A percentile compares a stretch with the other conserved stretches of the same genome.
These are phyloP conservation scores for Synergus japonicus DNA, from an alignment of 2,888 invertebrate genomes.

Conservation along the genomic window DNA sequence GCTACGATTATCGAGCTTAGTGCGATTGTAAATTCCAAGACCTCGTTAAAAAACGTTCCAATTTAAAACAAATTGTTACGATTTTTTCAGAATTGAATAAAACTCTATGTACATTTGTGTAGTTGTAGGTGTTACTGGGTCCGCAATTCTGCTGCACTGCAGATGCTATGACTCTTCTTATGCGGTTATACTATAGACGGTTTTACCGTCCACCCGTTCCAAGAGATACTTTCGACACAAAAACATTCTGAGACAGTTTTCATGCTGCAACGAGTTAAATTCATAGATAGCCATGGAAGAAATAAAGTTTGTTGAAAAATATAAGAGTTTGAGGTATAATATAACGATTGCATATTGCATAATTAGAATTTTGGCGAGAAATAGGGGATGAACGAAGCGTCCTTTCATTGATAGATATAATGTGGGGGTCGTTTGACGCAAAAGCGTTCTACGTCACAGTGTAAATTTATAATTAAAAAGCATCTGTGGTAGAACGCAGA, in stretches of 20 bases:
- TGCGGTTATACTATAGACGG: conserved; percentile 54
- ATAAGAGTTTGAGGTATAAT: background rate
- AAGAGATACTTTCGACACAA: background rate
- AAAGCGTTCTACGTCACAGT: conserved; percentile 35
- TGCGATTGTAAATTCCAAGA: conserved; percentile 49
- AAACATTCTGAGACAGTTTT: background rate
- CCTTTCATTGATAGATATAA: conserved; percentile 41
- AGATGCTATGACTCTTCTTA: conserved; percentile 64
- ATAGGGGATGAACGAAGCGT: conserved; percentile 16
- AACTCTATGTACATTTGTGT: too few species aligned
- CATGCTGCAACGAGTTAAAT: background rate
- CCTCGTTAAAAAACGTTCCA: too few species aligned
- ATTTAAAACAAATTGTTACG: too few species aligned
- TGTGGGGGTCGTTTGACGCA: background rate
- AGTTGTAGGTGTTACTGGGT: background rate
- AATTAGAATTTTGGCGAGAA: background rate
- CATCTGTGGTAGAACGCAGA: conserved; percentile 51
- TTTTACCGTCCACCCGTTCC: background rate
- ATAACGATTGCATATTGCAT: background rate
- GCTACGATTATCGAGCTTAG: conserved; percentile 6
- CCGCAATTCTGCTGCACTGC: conserved; percentile 69
- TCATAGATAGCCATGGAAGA: too few species aligned
- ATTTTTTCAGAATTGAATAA: too few species aligned
- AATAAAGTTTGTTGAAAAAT: background rate
- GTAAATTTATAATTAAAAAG: conserved; percentile 55